Base-by-base conservation (phyloP, 2,888 invertebrate genomes). In the Palloptera scutellata region DNA sequence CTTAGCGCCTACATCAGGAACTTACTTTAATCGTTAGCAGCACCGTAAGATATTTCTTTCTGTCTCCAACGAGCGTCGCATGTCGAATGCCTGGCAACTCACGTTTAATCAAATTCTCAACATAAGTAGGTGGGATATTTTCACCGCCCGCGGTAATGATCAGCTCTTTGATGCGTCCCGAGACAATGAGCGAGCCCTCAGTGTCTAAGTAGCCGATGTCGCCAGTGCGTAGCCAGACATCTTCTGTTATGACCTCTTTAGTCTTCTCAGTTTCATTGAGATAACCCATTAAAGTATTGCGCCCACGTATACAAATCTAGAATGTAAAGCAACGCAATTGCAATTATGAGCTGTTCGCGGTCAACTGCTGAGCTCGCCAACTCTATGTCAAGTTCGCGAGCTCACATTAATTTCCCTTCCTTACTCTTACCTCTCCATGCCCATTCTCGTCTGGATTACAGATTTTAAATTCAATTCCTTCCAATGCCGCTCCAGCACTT, bases 141-240 rank as follows among this genome's bases (percentile, higher is more conserved):
- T 97, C 97, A 8, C 96, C 97, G 11, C 96, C 97, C n/a, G 96
- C 95, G 2, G 97, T 97, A 75, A 97, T 96, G 30, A 97, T 86
- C 41, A 97, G 78, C 82, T 97, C 97, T 89, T 89, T 89, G 55
- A 89, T 86, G 73, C 89, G 87, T 65, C 94, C 94, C 17, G 93
- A 94, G 67, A 95, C 89, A 72, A 88, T 90, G 0, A 95, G 79
- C 77, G 89, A 88, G 55, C 91, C 92, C 64, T 91, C 88, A 45
- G 87, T 86, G 78, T 96, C 95, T 1, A 92, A 83, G 75, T 88
- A 88, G 12, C 95, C 97, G n/a, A 96, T 84, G 83, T 97, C 97
- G 1, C 97, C 97, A 0, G 92, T 91, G 77, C 91, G 91, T 60
- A 97, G 83, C 93, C 94, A 96, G 3, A 94, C 93, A 0, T 94